Percentiles rank a stretch among this genome's conserved stretches.
Conservation (phyloP, 2,113 vertebrate genomes). For the Rynchops niger region DNA sequence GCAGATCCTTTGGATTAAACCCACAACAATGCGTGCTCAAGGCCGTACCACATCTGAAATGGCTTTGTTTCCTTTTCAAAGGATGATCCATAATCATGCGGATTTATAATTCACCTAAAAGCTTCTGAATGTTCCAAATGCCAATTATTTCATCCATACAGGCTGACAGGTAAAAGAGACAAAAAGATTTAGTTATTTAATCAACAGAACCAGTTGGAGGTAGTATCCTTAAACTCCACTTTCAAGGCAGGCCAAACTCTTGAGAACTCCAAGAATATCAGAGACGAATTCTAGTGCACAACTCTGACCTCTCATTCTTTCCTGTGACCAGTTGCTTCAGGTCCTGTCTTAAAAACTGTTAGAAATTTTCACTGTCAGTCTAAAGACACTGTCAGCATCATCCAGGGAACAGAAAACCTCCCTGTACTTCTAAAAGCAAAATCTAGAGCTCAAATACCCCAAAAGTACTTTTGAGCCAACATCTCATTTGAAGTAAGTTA, state of each 20-base stretch:
- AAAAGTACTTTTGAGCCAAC: constrained; percentile 30
- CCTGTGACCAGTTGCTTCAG: neutral
- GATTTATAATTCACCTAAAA: neutral
- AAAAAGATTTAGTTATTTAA: neutral
- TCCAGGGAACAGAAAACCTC: neutral
- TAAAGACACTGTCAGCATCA: neutral
- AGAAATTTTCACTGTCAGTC: neutral
- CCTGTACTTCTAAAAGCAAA: neutral
- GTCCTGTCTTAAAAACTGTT: neutral
- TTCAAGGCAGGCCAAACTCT: neutral
- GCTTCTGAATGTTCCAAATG: neutral
- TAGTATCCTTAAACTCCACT: neutral
- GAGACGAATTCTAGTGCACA: neutral
- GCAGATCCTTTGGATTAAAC: neutral
- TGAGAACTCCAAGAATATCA: neutral
- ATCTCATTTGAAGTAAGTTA: constrained; percentile 65
- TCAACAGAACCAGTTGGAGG: neutral
- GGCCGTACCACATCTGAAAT: neutral
- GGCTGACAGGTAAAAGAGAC: neutral
- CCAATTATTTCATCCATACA: neutral
- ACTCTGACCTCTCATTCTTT: neutral
- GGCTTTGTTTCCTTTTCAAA: neutral
- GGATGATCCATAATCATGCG: neutral
- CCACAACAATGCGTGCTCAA: neutral
- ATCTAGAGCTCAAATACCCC: neutral